Evolutionary conservation across 2,888 invertebrate genomes (phyloP).

Genomic region (Sesia bembeciformis): DNA sequence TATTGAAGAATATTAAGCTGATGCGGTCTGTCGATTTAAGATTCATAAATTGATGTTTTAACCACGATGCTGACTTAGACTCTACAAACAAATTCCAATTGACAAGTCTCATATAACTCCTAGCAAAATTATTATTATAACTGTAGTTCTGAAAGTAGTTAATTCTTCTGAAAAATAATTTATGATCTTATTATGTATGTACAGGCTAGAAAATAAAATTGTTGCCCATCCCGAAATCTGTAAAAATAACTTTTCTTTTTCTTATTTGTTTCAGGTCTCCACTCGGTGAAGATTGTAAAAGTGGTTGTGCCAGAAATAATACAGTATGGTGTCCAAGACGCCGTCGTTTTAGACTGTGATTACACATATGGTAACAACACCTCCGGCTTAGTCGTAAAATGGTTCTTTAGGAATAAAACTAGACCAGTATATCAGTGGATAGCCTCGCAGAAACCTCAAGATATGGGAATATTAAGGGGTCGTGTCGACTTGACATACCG

Average conservation of each 20-base stretch:
- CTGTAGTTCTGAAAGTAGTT: too few relatives aligned
- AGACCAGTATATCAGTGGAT: slow-evolving; percentile 87
- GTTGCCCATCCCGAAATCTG: too few relatives aligned
- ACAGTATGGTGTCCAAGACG: slow-evolving; percentile 75
- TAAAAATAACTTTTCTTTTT: slow-evolving; percentile 4
- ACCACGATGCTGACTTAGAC: too few relatives aligned
- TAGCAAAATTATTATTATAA: too few relatives aligned
- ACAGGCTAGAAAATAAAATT: too few relatives aligned
- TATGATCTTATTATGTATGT: too few relatives aligned
- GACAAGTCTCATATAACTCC: too few relatives aligned
- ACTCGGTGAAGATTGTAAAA: slow-evolving; percentile 76
- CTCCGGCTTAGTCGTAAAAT: slow-evolving; percentile 82
- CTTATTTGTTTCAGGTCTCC: slow-evolving; percentile 66
- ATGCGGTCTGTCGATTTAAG: background rate
- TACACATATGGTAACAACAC: slow-evolving; percentile 78
- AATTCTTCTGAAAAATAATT: too few relatives aligned
- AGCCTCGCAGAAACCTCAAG: slow-evolving; percentile 78
- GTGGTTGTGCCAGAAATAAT: slow-evolving; percentile 77
- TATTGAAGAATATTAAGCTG: slow-evolving; percentile 4
- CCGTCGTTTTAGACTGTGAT: slow-evolving; percentile 83
- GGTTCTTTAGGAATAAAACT: slow-evolving; percentile 81
- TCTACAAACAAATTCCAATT: too few relatives aligned
- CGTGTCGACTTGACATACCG: slow-evolving; percentile 78
- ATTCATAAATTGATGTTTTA: background rate
- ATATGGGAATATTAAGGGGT: slow-evolving; percentile 71